Percentiles rank a stretch among this genome's conserved stretches.
phyloP scores from a whole-genome alignment of 2,797 vertebrate species.

The Podargus strigoides region DNA sequence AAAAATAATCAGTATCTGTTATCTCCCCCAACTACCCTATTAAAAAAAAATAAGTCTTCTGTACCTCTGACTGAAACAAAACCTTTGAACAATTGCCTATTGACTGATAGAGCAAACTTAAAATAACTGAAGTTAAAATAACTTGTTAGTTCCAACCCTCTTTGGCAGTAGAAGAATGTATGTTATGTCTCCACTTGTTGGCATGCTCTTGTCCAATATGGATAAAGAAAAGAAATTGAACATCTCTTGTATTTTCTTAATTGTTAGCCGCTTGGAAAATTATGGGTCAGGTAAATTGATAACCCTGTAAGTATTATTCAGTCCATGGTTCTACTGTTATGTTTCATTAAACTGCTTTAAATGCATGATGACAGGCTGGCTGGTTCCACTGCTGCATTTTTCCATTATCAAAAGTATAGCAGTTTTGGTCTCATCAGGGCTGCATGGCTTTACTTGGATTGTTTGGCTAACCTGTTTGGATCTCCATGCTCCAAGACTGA shows the following conservation, averaged over 20 bases:
- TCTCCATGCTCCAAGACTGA: constrained; percentile 50
- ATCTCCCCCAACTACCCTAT: neutral
- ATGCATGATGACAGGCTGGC: constrained; percentile 68
- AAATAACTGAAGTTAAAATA: neutral
- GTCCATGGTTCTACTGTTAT: constrained; percentile 47
- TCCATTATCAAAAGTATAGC: constrained; percentile 46
- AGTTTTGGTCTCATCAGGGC: constrained; percentile 33
- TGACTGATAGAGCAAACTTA: neutral
- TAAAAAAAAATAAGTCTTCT: neutral
- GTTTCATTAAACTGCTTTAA: constrained; percentile 64
- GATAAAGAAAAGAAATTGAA: constrained; percentile 68
- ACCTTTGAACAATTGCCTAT: neutral
- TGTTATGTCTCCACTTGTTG: constrained; percentile 47
- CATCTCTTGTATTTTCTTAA: constrained; percentile 80
- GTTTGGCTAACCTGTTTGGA: constrained; percentile 48
- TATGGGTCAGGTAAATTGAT: constrained; percentile 78
- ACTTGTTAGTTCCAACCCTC: neutral
- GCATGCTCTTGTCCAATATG: constrained; percentile 24
- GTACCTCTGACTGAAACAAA: neutral
- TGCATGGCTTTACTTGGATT: constrained; percentile 71
- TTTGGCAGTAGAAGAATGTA: neutral
- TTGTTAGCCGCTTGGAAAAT: constrained; percentile 81
- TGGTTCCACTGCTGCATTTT: constrained; percentile 49
- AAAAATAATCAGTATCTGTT: neutral
- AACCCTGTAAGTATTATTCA: constrained; percentile 76